Evolutionary conservation across 2,888 invertebrate species (phyloP), one percentile per base, ranked within the genome.

Genomic region (Aspidiotus destructor): DNA sequence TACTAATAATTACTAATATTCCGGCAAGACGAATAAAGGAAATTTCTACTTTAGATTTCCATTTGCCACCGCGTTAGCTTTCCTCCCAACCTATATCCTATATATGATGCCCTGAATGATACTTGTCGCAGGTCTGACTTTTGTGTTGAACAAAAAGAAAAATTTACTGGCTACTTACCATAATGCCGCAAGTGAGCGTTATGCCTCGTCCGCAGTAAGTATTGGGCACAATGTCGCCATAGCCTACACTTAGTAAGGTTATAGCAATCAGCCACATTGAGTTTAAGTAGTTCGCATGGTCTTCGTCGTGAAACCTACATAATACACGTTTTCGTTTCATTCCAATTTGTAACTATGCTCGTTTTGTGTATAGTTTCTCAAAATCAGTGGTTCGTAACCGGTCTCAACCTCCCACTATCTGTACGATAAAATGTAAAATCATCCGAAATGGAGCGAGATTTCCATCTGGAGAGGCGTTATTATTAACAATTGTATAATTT

Each of bases 191-290:
- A 80, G 93, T 91, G 78, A 99, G 95, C 77, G 98, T 96, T 79
- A 99, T 97, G 79, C 94, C 95, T 80, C 99, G 85, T 78, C 99
- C 99, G 84, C 98, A 99, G 84, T 99, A 99, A 74, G 99, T 99
- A 83, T 98, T 98, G 79, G 99, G 99, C 79, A 99, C 98, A 79
- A 97, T 95, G 83, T 97, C 99, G 78, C 99, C 99, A 83, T 99
- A 99, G 79, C 99, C 99, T 78, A 99, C 96, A 82, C 97, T 97
- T 79, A 99, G 88, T 84, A 99, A 99, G 77, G 99, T 99, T 79
- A 99, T 98, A 77, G 98, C 96, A 80, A 99, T 97, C 82, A 99
- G 88, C 98, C 99, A 99, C 93, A 99, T 96, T 77, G 98, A 94
- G 84, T 98, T 98, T 80, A 95, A 86, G 79, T 97, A 88, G 84